These are phyloP conservation scores for Apolygus lucorum DNA, from an alignment of 1,140 invertebrate species.

Conservation along the genomic window DNA sequence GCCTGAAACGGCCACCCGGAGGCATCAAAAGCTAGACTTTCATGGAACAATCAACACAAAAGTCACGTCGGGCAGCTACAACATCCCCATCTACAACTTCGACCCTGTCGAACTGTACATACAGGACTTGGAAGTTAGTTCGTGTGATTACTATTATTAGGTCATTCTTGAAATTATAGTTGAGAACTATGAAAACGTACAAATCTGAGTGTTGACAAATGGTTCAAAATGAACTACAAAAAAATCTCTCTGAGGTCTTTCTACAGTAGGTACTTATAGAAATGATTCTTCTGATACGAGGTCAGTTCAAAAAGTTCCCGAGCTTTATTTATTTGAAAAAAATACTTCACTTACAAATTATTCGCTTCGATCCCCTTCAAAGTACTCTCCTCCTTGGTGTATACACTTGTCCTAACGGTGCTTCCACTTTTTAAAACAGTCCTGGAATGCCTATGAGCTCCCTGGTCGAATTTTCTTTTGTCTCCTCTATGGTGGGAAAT, in stretches of 20 bases:
- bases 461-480: too few relatives aligned
- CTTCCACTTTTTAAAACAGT: too few relatives aligned
- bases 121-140: neutral
- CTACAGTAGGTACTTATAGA: neutral
- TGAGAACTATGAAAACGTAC: neutral
- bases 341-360: too few relatives aligned
- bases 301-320: too few relatives aligned
- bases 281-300: neutral
- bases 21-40: neutral
- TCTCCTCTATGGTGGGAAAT: too few relatives aligned
- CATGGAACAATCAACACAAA: neutral
- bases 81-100: neutral
- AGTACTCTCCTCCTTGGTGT: too few relatives aligned
- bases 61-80: conserved; percentile 4
- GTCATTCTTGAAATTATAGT: neutral
- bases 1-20: neutral
- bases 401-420: too few relatives aligned
- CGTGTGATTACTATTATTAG: neutral
- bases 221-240: too few relatives aligned
- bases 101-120: neutral
- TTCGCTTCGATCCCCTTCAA: too few relatives aligned
- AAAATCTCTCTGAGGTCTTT: neutral
- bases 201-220: too few relatives aligned
- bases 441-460: too few relatives aligned
- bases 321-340: too few relatives aligned